Base-by-base conservation (phyloP, 2,797 vertebrate genomes). In the Pseudochirops cupreus region DNA sequence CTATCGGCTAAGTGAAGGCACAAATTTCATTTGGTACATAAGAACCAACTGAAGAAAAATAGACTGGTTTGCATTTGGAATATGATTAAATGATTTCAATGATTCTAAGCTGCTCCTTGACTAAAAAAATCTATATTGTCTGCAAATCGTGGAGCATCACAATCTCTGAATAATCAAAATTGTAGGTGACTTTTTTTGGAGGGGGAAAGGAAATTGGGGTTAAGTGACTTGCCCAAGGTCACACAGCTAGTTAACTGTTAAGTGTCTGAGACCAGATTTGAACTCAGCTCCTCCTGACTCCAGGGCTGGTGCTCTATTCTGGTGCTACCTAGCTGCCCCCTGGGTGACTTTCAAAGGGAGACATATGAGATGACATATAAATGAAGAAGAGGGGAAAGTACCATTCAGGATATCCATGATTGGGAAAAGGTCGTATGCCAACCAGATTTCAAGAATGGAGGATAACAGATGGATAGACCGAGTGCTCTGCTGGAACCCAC, bases 11-110 rank as follows among this genome's bases (percentile, higher is more conserved):
- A 0, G 50, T 53, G 33, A 91, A 54, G 91, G 92, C 93, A 95
- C 26, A 91, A 33, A 54, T 56, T 96, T 92, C 39, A 11, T 90
- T 93, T 92, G 57, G n/a, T 59, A 91, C 53, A 92, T 91, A 87
- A 46, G n/a, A 46, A 24, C 7, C 33, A 82, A 87, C 21, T 46
- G 74, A 24, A 24, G n/a, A 39, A n/a, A 39, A 39, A 74, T n/a
- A 74, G 62, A 24, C 67, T 82, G 16, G 16, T 39, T 82, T 82
- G 67, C n/a, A 92, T 96, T 91, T 93, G 87, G 91, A 55, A 56
- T n/a, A 31, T 62, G 39, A 14, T 52, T 91, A 14, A 21, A n/a
- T 54, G 29, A 7, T 96, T 74, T 92, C 7, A 87, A 46, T 87
- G 74, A 87, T 87, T 21, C 21, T 39, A 87, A 87, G 39, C 9